Base-by-base conservation (phyloP, 2,113 vertebrate species). In the Neomonachus schauinslandi region DNA sequence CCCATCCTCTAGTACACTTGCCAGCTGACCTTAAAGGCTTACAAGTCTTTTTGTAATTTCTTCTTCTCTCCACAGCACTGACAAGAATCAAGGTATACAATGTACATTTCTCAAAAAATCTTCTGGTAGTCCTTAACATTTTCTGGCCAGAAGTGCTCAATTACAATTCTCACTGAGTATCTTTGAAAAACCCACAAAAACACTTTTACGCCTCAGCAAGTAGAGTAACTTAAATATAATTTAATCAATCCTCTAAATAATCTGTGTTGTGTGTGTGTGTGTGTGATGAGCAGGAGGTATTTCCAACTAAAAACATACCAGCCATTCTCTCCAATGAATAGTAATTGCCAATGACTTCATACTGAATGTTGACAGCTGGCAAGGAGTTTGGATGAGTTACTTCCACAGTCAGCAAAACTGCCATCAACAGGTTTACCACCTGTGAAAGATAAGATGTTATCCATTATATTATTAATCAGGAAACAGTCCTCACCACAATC, bases 321-420 rank as follows among this genome's bases (percentile, higher is more conserved):
- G 99, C 99, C 99, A 99, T 99, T 95, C 99, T 99, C 98, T 99
- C 99, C 0, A 99, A 99, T 53, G 99, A 99, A 53, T 99, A 99
- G 98, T 99, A 99, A 97, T 99, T 99, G 69, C 99, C 99, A 15
- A 99, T 99, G 98, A 99, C 99, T 98, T 99, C 99, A 99, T 99
- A 99, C 98, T 99, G 99, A 98, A 99, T 99, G 97, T 99, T 99
- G 74, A 99, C 99, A 28, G 99, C 98, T 84, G 99, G 99, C 91
- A 99, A 98, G 15, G 99, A 99, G 96, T 99, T 99, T 19, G 99
- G 99, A 97, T 99, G 99, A 98, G 99, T 99, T 96, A 99, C 99
- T 88, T 99, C 99, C 96, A 99, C 99, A 0, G 99, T 99, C 98
- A 99, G 98, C 98, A 99, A 98, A 98, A 99, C 99, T 92, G 99